Conservation (phyloP, 2,888 invertebrate species). For the Polydrusus cervinus region DNA sequence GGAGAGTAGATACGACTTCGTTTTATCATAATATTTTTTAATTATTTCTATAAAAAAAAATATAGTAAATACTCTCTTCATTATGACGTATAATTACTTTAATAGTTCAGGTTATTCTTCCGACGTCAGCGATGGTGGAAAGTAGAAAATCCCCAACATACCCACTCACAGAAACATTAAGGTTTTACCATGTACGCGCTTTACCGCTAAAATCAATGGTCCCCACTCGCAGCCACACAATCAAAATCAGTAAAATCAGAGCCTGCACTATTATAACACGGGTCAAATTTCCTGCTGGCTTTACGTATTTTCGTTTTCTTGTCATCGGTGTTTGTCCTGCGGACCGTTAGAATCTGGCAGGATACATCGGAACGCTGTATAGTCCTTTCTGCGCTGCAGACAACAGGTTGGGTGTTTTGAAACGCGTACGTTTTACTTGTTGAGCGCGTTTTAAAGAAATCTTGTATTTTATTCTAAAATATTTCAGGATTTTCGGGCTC, state of each 20-base stretch:
- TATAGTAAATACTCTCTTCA: too few species aligned
- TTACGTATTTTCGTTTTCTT: conserved; percentile 25
- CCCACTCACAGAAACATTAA: background rate
- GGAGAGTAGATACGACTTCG: too few species aligned
- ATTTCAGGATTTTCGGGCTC: conserved; percentile 30
- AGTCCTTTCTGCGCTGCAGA: conserved; percentile 8
- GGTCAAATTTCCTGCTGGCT: conserved; percentile 22
- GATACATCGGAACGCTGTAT: conserved; percentile 16
- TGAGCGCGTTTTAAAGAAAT: conserved; percentile 5
- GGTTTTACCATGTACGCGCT: conserved; percentile 33
- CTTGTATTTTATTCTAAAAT: background rate
- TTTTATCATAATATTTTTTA: too few species aligned
- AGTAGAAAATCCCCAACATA: conserved; percentile 22
- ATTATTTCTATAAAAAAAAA: too few species aligned
- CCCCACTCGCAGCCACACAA: conserved; percentile 12
- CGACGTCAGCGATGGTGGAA: conserved; percentile 29
- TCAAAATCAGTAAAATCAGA: conserved; percentile 27
- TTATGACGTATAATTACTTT: too few species aligned
- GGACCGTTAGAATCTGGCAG: conserved; percentile 29
- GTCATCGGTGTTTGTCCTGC: conserved; percentile 27
- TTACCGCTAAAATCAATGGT: conserved; percentile 32
- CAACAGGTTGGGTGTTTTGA: background rate
- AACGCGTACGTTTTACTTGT: conserved; percentile 10
- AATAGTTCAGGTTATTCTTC: background rate
- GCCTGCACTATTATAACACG: conserved; percentile 23